Base-by-base conservation (phyloP, 2,888 invertebrate species). In the Palloptera scutellata region DNA sequence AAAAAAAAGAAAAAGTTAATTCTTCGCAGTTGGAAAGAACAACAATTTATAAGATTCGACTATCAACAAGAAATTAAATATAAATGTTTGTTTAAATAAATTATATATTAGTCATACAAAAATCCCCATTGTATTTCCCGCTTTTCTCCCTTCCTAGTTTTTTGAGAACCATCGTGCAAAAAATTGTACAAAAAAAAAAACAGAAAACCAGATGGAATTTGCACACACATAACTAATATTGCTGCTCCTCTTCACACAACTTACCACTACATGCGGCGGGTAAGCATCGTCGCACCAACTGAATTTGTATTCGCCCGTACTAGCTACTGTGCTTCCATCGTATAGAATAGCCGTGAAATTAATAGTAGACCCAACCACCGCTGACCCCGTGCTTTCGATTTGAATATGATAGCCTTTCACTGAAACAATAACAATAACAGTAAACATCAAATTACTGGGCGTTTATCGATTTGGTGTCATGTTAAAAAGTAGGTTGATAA, bases 311-410 rank as follows among this genome's bases (percentile, higher is more conserved):
- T 75, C 78, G 17, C 86, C 88, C 5, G 76, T 78, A 59, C 85
- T 69, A 13, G 82, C 81, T 30, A 80, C 69, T 61, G 72, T 73
- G 0, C 72, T 74, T 48, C 73, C 76, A 61, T 82, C 74, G 55
- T 76, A 80, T 6, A 84, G 70, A 13, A 74, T 79, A 11, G 82
- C 84, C 20, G 78, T 88, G 78, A 94, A 91, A 71, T 89, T 90
- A 53, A 93, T 87, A 62, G 88, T 89, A 5, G 91, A 90, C 20
- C 93, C 94, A 64, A 89, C 84, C 15, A 93, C 89, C n/a, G 90
- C 88, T 58, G 91, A 91, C 10, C 90, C 90, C 83, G 91, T 88
- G 71, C 88, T 88, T 12, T 85, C 85, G 71, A 93, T 80, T 65
- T 84, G 82, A 57, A 92, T 86, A 73, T 79, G 68, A 73, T 86